Percentiles rank a stretch among this genome's conserved stretches.
Conservation (phyloP, 2,113 vertebrate genomes). For the Heterocephalus glaber region DNA sequence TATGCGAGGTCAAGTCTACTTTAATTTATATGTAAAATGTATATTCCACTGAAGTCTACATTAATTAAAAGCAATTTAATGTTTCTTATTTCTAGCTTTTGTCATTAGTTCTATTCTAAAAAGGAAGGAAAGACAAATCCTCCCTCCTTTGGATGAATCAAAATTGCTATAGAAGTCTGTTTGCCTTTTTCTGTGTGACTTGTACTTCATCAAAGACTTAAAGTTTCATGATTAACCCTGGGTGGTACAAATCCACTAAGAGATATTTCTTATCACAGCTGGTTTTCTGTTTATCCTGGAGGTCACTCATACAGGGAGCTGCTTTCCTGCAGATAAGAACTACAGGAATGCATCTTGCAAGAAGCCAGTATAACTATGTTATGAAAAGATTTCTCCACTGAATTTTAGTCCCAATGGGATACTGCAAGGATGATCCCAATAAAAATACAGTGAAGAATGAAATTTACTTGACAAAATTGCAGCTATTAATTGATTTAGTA, state of each 20-base stretch:
- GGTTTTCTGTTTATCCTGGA: constrained; percentile 76
- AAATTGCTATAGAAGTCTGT: background rate
- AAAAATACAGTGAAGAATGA: background rate
- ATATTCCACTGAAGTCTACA: background rate
- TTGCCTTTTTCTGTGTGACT: background rate
- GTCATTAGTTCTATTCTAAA: constrained; percentile 20
- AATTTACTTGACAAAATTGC: background rate
- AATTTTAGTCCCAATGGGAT: background rate
- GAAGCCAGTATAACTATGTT: background rate
- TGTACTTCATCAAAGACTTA: constrained; percentile 24
- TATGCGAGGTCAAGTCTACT: background rate
- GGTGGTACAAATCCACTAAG: constrained; percentile 72
- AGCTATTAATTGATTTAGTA: constrained; percentile 21
- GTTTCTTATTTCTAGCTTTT: background rate
- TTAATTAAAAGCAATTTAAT: constrained; percentile 17
- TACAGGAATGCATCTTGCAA: background rate
- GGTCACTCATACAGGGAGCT: constrained; percentile 68
- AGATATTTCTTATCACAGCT: constrained; percentile 82
- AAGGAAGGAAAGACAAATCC: background rate
- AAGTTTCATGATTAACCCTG: constrained; percentile 68
- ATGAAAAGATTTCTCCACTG: background rate
- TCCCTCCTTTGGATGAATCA: background rate
- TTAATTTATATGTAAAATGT: background rate
- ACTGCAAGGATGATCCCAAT: background rate
- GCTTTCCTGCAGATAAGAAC: constrained; percentile 58